Conservation (phyloP, 2,888 invertebrate species). For the Hyposoter didymator region DNA sequence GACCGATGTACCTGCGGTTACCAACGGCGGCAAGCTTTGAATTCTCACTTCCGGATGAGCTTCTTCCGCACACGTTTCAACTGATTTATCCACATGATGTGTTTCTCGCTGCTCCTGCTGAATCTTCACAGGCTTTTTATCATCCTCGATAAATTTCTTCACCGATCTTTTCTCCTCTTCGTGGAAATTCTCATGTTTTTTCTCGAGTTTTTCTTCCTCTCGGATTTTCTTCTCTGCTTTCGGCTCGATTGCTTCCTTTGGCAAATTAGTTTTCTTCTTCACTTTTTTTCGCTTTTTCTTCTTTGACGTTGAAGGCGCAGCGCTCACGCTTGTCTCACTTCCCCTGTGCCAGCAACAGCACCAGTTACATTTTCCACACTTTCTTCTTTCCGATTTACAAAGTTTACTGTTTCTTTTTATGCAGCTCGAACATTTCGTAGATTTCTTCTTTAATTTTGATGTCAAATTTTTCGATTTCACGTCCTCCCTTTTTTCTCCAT, state of each 20-base stretch:
- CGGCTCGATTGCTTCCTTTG: background rate
- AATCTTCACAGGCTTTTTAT: conserved; percentile 8
- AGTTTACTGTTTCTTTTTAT: conserved; percentile 12
- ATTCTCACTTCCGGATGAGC: background rate
- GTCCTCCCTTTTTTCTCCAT: conserved; percentile 5
- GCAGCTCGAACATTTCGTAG: conserved; percentile 17
- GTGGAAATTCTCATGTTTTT: background rate
- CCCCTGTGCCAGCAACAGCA: conserved; percentile 26
- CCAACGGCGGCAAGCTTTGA: background rate
- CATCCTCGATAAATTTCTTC: background rate
- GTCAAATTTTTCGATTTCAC: conserved; percentile 9
- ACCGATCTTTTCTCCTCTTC: background rate
- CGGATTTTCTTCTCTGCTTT: background rate
- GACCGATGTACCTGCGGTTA: conserved; percentile 31
- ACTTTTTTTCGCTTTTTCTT: conserved; percentile 1
- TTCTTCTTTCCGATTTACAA: background rate
- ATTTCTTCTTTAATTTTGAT: conserved; percentile 10
- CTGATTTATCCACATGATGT: background rate
- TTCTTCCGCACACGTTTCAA: background rate
- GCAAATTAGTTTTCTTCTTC: background rate
- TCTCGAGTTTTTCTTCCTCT: conserved; percentile 9
- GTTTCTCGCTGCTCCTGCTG: background rate
- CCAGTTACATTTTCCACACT: conserved; percentile 12
- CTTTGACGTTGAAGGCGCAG: background rate
- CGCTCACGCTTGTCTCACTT: conserved; percentile 11